Base-by-base conservation (phyloP, 2,113 vertebrate species). In the Osmerus mordax region DNA sequence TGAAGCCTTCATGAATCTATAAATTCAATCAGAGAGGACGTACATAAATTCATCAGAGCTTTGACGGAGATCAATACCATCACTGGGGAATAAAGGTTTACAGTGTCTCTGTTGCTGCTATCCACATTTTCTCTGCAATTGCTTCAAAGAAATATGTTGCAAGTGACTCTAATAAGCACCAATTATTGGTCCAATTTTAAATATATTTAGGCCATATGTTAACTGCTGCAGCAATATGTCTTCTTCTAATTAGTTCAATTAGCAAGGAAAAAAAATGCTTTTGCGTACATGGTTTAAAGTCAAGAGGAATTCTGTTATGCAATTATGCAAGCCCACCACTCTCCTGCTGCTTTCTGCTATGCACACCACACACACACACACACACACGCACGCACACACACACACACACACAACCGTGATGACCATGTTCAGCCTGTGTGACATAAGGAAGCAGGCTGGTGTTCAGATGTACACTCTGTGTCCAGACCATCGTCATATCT, bases 1-100 rank as follows among this genome's bases (percentile, higher is more conserved):
- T 77, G 86, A 78, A 78, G 83, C 82, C 81, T 78, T 72, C 78
- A 88, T 73, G 74, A 86, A 91, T 90, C 89, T 82, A 91, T 90
- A 89, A 70, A 67, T 19, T 69, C 81, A 84, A 87, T 86, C 87
- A 86, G 79, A 8, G 71, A 19, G 9, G 67, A 61, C 71, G 66
- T 79, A 81, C 71, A 51, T 68, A 83, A 77, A 82, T 89, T 85
- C 78, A 87, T 83, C 81, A 76, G 75, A 65, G 79, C 65, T n/a
- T 70, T 65, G 70, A 72, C 73, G 72, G 63, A 68, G 80, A 87
- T 91, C 89, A 52, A 92, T 91, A 85, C 62, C 75, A 65, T 76
- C 58, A 68, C 58, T 51, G 11, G 55, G 75, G 69, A 77, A 83
- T 80, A 75, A 73, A 79, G 56, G 69, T 68, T 53, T 67, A 36